Conservation (phyloP, 2,797 vertebrate genomes). For the Anableps anableps region DNA sequence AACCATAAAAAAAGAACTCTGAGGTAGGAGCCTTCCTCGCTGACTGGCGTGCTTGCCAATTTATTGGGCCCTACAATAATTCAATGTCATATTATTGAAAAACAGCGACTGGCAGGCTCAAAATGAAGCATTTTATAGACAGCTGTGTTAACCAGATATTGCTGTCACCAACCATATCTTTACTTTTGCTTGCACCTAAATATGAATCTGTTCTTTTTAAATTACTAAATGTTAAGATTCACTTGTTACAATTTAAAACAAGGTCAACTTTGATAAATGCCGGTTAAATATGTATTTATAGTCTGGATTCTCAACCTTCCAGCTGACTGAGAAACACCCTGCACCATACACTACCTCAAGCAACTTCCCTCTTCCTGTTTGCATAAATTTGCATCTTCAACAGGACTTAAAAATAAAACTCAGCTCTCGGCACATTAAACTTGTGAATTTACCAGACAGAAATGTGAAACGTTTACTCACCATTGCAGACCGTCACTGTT, state of each 20-base stretch:
- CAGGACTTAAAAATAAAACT: not conserved
- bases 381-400: conserved; percentile 52
- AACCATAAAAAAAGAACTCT: not conserved
- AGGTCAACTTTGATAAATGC: not conserved
- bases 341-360: not conserved
- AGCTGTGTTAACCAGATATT: too few species aligned
- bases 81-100: not conserved
- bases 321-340: not conserved
- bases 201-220: not conserved
- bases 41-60: not conserved
- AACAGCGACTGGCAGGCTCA: not conserved
- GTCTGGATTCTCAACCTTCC: not conserved
- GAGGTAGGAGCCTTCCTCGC: not conserved
- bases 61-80: not conserved
- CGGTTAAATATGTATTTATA: not conserved
- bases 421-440: not conserved
- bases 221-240: too few species aligned
- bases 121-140: not conserved
- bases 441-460: conserved; percentile 3
- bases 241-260: not conserved
- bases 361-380: conserved; percentile 31
- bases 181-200: not conserved
- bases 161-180: not conserved
- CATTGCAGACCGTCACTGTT: not conserved
- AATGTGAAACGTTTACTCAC: conserved; percentile 54